Conservation (phyloP, 2,888 invertebrate species). For the Melitaea athalia region DNA sequence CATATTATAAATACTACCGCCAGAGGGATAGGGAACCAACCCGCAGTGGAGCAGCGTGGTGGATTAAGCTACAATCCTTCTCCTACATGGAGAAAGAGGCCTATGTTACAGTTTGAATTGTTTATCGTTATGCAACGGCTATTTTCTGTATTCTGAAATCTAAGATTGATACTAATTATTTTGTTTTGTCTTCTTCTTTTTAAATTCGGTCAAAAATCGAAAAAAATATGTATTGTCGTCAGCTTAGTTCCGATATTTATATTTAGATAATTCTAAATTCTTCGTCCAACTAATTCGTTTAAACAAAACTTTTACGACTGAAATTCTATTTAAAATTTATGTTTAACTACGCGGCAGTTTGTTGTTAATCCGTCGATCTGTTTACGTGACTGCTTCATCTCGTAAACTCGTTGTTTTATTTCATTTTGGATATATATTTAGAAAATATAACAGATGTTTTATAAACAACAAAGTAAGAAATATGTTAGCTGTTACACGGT, state of each 20-base stretch:
- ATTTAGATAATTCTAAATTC: constrained; percentile 10
- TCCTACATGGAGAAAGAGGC: no score
- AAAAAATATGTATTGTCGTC: no score
- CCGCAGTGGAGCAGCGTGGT: no score
- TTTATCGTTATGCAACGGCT: no score
- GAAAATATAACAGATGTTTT: background rate
- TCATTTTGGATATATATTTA: background rate
- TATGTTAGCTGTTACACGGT: background rate
- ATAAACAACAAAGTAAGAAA: background rate
- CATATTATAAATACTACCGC: no score
- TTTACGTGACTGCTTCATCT: constrained; percentile 10
- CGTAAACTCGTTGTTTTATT: constrained; percentile 1
- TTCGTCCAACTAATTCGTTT: constrained; percentile 15
- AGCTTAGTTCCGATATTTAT: constrained; percentile 6
- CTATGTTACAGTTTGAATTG: no score
- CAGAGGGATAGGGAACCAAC: no score
- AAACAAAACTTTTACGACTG: constrained; percentile 21
- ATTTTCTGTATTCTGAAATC: no score
- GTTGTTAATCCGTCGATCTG: constrained; percentile 12
- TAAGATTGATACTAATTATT: no score
- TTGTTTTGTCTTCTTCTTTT: no score
- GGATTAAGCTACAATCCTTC: no score
- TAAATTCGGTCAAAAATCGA: background rate
- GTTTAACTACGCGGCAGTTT: constrained; percentile 12
- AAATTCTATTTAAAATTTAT: constrained; percentile 10